Conservation (phyloP, 2,888 invertebrate species). For the Omphaloscelis lunosa region DNA sequence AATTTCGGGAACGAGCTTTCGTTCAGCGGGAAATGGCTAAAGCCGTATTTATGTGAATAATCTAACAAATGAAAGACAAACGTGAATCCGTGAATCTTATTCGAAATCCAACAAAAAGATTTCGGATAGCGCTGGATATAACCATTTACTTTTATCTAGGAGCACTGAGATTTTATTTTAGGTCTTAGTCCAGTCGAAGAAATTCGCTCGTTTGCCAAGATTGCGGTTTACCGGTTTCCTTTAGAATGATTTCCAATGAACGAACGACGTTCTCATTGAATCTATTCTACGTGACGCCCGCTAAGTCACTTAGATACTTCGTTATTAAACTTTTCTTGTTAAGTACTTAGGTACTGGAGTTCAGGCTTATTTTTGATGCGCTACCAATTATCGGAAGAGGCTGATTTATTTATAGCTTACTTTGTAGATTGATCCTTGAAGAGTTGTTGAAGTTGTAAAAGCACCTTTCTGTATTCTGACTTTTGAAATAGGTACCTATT, state of each 20-base stretch:
- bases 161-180: slow-evolving; percentile 52
- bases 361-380: slow-evolving; percentile 27
- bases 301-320: slow-evolving; percentile 10
- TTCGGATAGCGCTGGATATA: slow-evolving; percentile 23
- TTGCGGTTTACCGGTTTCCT: slow-evolving; percentile 38
- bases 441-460: slow-evolving; percentile 7
- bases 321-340: slow-evolving; percentile 40
- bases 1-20: slow-evolving; percentile 22
- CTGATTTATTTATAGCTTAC: slow-evolving; percentile 2
- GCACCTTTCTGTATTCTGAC: neutral
- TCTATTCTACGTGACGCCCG: slow-evolving; percentile 11
- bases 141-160: slow-evolving; percentile 46
- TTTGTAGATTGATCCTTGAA: neutral
- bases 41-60: slow-evolving; percentile 20
- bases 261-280: slow-evolving; percentile 22
- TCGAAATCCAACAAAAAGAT: slow-evolving; percentile 19
- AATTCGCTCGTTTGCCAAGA: slow-evolving; percentile 46
- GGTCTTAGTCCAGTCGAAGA: slow-evolving; percentile 28
- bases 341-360: slow-evolving; percentile 17
- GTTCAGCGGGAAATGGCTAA: neutral
- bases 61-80: slow-evolving; percentile 20
- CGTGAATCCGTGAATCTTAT: slow-evolving; percentile 28
- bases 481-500: neutral
- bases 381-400: neutral
- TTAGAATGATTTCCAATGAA: slow-evolving; percentile 41